Base-by-base conservation (phyloP, 1,140 invertebrate species). In the Spodoptera litura region DNA sequence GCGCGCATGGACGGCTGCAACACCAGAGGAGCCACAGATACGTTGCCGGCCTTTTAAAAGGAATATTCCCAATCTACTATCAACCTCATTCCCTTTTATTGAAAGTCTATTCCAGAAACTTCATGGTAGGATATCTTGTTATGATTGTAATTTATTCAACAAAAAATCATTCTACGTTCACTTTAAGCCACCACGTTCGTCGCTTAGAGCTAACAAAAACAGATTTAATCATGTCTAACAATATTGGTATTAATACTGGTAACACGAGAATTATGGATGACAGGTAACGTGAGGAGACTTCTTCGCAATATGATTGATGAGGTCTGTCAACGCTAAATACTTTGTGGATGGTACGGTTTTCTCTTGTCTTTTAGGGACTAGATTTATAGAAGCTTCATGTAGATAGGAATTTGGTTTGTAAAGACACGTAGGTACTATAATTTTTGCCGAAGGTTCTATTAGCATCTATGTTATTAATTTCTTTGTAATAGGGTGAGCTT, bases 171-270 rank as follows among this genome's bases (percentile, higher is more conserved):
- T 44, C 10, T 2, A 49, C 10, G 5, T 20, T 64, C 15, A 10
- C 25, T 38, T 12, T 25, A 44, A 49, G 38, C 62, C n/a, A 49
- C 62, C 10, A 4, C 38, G 38, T 44, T 12, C 9, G 1, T 38
- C 10, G 61, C 62, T 38, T 49, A 8, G 15, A 49, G 62, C 38
- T 49, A 49, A 70, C 12, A 52, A 70, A 52, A 70, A 70, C 66
- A 71, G n/a, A 71, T 71, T 55, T 11, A 38, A 71, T 71, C 68
- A 38, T 71, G 68, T 71, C 68, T 38, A 31, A 55, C 68, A 56
- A 38, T 31, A 70, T 70, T 71, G 68, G 56, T 71, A 56, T 71
- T 71, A 70, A 71, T 71, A 56, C 56, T 56, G 68, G 68, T n/a
- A 71, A 71, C 12, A 44, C 9, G 52, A 71, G 53, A 6, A 35